Conservation (phyloP, 1,140 invertebrate species). For the Batillaria attramentaria region DNA sequence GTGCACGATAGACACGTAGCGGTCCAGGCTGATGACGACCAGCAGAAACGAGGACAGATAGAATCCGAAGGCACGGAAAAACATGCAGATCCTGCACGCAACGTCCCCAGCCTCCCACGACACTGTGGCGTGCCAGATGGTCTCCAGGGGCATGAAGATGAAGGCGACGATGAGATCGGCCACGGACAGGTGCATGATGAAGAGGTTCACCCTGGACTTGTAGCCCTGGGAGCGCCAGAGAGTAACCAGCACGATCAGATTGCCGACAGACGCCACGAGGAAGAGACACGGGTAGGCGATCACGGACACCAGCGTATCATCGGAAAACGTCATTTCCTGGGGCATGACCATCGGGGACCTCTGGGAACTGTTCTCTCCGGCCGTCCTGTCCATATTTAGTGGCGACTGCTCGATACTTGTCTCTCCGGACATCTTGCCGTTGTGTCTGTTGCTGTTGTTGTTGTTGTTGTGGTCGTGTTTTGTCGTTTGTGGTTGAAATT, state of each 20-base stretch:
- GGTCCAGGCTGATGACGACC: conserved; percentile 85
- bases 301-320: conserved; percentile 84
- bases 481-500: background rate
- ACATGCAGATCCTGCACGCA: conserved; percentile 82
- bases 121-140: conserved; percentile 84
- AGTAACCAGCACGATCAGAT: conserved; percentile 83
- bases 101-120: conserved; percentile 84
- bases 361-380: background rate
- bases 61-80: conserved; percentile 84
- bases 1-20: conserved; percentile 84
- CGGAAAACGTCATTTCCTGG: conserved; percentile 83
- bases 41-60: conserved; percentile 87
- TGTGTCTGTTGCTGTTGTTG: background rate
- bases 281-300: conserved; percentile 85
- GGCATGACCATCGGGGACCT: conserved; percentile 43
- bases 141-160: conserved; percentile 85
- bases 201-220: conserved; percentile 82
- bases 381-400: background rate
- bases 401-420: background rate
- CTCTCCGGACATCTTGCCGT: background rate
- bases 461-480: background rate
- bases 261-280: conserved; percentile 88
- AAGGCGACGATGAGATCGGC: conserved; percentile 86
- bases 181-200: conserved; percentile 85
- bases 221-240: conserved; percentile 79